phyloP scores from a whole-genome alignment of 2,888 invertebrate genomes.

The Scotopteryx bipunctaria region DNA sequence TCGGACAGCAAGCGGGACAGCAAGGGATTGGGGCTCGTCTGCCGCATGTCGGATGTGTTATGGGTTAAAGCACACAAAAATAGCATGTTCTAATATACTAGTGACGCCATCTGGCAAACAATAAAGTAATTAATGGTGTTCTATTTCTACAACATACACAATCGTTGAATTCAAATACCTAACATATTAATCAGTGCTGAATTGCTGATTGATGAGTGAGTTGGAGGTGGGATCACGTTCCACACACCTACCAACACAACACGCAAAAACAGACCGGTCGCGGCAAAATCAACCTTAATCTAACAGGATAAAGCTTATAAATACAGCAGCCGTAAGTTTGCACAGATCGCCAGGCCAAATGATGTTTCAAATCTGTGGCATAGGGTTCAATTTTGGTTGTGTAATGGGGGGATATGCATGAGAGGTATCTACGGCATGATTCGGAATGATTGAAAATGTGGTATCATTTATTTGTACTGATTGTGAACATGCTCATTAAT shows the following conservation, averaged over 20 bases:
- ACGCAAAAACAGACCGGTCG: not conserved
- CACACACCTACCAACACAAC: constrained; percentile 18
- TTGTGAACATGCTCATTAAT: constrained; percentile 9
- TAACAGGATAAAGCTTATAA: not conserved
- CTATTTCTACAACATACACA: not conserved
- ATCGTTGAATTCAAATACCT: constrained; percentile 17
- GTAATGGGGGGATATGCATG: not conserved
- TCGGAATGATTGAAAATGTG: constrained; percentile 16
- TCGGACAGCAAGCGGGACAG: too few relatives aligned
- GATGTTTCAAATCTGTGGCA: constrained; percentile 9
- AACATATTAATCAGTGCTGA: constrained; percentile 43
- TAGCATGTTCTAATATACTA: too few relatives aligned
- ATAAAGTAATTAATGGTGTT: not conserved
- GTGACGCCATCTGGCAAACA: not conserved
- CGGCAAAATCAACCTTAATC: constrained; percentile 4
- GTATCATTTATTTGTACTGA: constrained; percentile 12
- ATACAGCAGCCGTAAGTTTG: not conserved
- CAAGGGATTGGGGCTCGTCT: too few relatives aligned
- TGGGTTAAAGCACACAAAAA: too few relatives aligned
- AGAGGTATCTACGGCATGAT: not conserved
- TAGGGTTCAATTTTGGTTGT: constrained; percentile 9
- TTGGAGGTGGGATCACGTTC: constrained; percentile 28
- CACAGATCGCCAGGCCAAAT: constrained; percentile 1
- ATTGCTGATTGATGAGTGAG: constrained; percentile 42
- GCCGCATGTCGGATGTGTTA: too few relatives aligned